These are phyloP conservation scores for Erebia palarica DNA, from an alignment of 2,888 invertebrate genomes.

Conservation along the genomic window DNA sequence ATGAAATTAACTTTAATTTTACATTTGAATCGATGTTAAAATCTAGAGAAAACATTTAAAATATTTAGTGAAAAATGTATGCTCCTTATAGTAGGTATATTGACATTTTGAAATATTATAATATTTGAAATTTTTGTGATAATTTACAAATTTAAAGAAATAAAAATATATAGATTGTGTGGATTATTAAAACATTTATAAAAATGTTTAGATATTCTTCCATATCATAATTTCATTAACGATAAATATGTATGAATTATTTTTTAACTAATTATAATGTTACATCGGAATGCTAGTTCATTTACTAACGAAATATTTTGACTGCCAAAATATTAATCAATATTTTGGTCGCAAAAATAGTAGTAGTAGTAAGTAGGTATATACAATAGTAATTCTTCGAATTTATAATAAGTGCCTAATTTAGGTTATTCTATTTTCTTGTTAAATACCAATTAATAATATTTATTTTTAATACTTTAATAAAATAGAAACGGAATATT, in stretches of 20 bases:
- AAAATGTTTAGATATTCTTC: too few species aligned
- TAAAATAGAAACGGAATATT: constrained; percentile 8
- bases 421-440: constrained; percentile 25
- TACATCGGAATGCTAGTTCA: constrained; percentile 23
- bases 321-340: constrained; percentile 14
- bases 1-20: too few species aligned
- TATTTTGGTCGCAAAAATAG: neutral
- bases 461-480: constrained; percentile 31
- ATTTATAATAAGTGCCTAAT: constrained; percentile 6
- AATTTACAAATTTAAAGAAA: neutral
- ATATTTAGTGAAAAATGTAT: too few species aligned
- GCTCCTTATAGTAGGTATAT: too few species aligned
- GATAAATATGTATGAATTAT: neutral
- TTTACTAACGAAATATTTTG: neutral
- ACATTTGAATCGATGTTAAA: too few species aligned
- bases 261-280: neutral
- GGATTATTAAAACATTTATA: neutral
- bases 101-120: too few species aligned
- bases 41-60: too few species aligned
- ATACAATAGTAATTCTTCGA: constrained; percentile 4
- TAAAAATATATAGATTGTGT: too few species aligned
- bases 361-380: neutral
- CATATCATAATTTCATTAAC: neutral
- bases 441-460: constrained; percentile 33
- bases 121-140: neutral